Base-by-base conservation (phyloP, 2,888 invertebrate genomes). In the Pandemis corylana region DNA sequence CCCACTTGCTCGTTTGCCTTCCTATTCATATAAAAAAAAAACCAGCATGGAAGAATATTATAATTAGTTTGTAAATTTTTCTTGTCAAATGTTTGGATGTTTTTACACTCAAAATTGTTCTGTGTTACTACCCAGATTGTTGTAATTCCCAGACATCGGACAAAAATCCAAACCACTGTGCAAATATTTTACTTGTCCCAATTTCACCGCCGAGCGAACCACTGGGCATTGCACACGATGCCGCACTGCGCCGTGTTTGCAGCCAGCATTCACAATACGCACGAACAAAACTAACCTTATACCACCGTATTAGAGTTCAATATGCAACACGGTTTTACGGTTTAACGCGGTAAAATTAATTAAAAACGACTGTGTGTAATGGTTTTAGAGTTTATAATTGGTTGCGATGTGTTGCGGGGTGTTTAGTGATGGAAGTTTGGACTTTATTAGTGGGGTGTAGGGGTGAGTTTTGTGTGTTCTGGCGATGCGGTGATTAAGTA, bases 211-310 rank as follows among this genome's bases (percentile, higher is more conserved):
- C 46, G 53, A 36, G 15, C 20, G 7, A 7, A 62, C 62, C 61
- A 53, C 72, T 13, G 42, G 67, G 28, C 49, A 78, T 78, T 69
- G 82, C 80, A 79, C 85, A 84, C 85, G 83, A 80, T 83, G 83
- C 78, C 86, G 83, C 88, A 87, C 78, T 87, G 88, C 85, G 85
- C 78, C 77, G 68, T 68, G 77, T 77, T 70, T 78, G 76, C 76
- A 69, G 68, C 65, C 67, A 75, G 78, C 78, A 79, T 80, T 79
- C 78, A 68, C 56, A 64, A 68, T 42, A 68, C 62, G 42, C 7
- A 6, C 53, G 2, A 44, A 64, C 20, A 61, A 68, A 56, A 56
- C 15, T 15, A 68, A 59, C 49, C 51, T 49, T 69, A 64, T 15
- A 12, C 28, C 9, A 42, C 0, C n/a, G n/a, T 65, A 0, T 13